These are phyloP conservation scores for Sinocyclocheilus anophthalmus DNA, from an alignment of 2,113 vertebrate species.

Conservation along the genomic window DNA sequence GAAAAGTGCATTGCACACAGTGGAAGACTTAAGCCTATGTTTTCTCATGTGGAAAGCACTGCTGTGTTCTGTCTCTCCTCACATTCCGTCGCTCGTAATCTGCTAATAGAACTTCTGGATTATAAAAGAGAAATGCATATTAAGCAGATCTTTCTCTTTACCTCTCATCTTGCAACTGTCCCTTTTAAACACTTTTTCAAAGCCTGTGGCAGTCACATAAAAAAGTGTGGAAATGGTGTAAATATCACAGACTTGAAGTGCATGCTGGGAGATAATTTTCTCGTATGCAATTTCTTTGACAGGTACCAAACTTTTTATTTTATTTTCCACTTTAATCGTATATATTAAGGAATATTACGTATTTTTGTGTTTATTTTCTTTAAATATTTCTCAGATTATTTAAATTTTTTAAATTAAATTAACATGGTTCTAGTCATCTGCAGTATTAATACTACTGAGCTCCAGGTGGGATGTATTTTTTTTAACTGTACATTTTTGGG, in stretches of 20 bases:
- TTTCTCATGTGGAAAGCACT: conserved; percentile 71
- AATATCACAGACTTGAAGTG: not conserved
- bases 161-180: conserved; percentile 68
- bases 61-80: conserved; percentile 69
- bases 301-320: not conserved
- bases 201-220: conserved; percentile 53
- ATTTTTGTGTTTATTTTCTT: not conserved
- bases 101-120: conserved; percentile 77
- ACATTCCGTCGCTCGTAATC: conserved; percentile 76
- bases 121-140: conserved; percentile 67
- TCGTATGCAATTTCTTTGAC: not conserved
- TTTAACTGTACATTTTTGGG: not conserved
- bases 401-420: not conserved
- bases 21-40: conserved; percentile 65
- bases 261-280: not conserved
- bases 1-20: conserved; percentile 38
- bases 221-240: conserved; percentile 18
- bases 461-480: not conserved
- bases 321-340: not conserved
- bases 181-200: conserved; percentile 23
- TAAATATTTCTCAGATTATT: not conserved
- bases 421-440: not conserved
- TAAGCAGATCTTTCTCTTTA: conserved; percentile 74
- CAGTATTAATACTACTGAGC: not conserved
- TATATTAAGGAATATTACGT: not conserved